Conservation (phyloP, 2,888 invertebrate species). For the Ophion ventricosus region DNA sequence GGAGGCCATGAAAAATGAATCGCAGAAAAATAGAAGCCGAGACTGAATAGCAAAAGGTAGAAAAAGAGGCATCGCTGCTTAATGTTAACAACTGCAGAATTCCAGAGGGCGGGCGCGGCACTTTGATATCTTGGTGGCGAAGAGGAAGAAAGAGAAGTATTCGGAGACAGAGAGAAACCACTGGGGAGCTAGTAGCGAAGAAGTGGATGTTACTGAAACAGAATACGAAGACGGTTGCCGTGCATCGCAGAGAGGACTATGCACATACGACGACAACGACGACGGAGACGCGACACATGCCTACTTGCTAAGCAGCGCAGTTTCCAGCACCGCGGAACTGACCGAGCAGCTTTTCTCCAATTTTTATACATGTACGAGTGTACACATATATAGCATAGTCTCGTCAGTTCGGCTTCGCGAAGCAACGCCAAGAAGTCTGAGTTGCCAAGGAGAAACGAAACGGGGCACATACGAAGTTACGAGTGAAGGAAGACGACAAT, state of each 20-base stretch:
- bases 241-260: conserved; percentile 28
- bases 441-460: conserved; percentile 47
- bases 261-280: conserved; percentile 22
- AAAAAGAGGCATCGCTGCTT: conserved; percentile 73
- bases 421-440: conserved; percentile 51
- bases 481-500: conserved; percentile 65
- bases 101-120: conserved; percentile 71
- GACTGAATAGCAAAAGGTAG: conserved; percentile 68
- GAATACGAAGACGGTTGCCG: conserved; percentile 59
- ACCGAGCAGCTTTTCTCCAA: conserved; percentile 67
- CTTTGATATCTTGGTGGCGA: conserved; percentile 67
- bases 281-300: conserved; percentile 71
- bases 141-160: conserved; percentile 37
- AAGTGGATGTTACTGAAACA: conserved; percentile 54
- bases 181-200: conserved; percentile 38
- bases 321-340: conserved; percentile 73
- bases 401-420: conserved; percentile 67
- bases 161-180: conserved; percentile 44
- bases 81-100: conserved; percentile 79
- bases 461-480: conserved; percentile 50
- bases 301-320: conserved; percentile 76
- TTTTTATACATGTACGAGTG: conserved; percentile 58
- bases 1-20: conserved; percentile 26
- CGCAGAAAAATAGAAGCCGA: conserved; percentile 55
- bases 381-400: conserved; percentile 47